Evolutionary conservation across 2,888 invertebrate genomes (phyloP), one percentile per base, ranked within the genome.

Genomic region (Crioceris asparagi): DNA sequence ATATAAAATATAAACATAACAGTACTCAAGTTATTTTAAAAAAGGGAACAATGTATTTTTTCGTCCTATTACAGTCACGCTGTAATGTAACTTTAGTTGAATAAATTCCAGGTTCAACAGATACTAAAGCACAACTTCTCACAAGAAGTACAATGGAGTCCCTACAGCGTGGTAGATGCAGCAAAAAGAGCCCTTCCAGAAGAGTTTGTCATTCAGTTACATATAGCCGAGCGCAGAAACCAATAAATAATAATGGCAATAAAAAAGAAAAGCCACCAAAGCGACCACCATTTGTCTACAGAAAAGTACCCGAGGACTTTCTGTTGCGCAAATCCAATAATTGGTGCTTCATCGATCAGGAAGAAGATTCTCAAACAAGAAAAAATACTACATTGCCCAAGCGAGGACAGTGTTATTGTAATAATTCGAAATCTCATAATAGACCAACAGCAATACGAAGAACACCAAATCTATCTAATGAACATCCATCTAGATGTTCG

Each of bases 201-300:
- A 51, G 42, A 43, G 57, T 57, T 10, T 57, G 57, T 35, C 57
- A 57, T 42, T 53, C 53, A 1, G 29, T 52, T 8, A 49, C 30
- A 2, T 56, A 46, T 38, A 55, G 53, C 40, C 47, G 47, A 49
- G 43, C 42, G 47, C 19, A 25, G 27, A 31, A 14, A 5, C 12
- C 7, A 41, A 35, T 25, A 30, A 31, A 26, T 32, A n/a, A n/a
- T n/a, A n/a, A n/a, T n/a, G n/a, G n/a, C n/a, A n/a, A n/a, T n/a
- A n/a, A n/a, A n/a, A n/a, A n/a, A n/a, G 21, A 21, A 21, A 15
- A 27, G 15, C 2, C 11, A 4, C 17, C 15, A 15, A 7, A 17
- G 10, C 15, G 8, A 30, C 30, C 17, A 17, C 17, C 17, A 6
- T 30, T 30, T 17, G 12, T 30, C 7, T 17, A 30, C 16, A 30